Evolutionary conservation across 1,140 invertebrate species (phyloP).

Genomic region (Neodiprion fabricii): DNA sequence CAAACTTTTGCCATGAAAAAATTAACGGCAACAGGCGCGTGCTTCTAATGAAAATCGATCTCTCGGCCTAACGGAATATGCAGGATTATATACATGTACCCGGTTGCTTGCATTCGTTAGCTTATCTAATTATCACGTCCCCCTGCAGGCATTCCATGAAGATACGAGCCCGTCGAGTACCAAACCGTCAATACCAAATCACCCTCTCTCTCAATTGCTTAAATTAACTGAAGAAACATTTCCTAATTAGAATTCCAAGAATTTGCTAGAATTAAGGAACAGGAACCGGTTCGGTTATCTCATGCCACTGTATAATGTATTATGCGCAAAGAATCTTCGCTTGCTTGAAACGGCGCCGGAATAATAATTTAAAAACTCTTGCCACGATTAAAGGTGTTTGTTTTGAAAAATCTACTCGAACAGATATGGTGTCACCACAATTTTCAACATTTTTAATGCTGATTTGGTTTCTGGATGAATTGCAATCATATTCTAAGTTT

Average conservation of each 20-base stretch:
- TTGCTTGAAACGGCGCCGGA: too few relatives aligned
- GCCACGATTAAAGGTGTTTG: too few relatives aligned
- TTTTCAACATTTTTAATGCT: too few relatives aligned
- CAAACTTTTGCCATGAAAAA: not conserved
- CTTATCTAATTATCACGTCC: slow-evolving; percentile 7
- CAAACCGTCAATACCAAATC: not conserved
- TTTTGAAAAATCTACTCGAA: too few relatives aligned
- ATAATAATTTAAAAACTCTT: too few relatives aligned
- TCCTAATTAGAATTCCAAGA: slow-evolving; percentile 3
- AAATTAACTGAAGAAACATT: not conserved
- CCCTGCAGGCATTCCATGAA: not conserved
- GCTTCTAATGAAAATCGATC: not conserved
- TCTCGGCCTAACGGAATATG: not conserved
- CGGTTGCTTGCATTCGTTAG: not conserved
- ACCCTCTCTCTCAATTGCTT: not conserved
- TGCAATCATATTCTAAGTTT: too few relatives aligned
- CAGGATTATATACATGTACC: not conserved
- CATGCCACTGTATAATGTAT: too few relatives aligned
- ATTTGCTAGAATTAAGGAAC: not conserved
- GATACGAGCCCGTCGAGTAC: not conserved
- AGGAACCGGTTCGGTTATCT: too few relatives aligned
- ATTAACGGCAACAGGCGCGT: not conserved
- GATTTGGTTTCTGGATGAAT: too few relatives aligned
- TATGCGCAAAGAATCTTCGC: too few relatives aligned
- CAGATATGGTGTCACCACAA: too few relatives aligned